Conservation (phyloP, 2,797 vertebrate genomes). For the Gambelia wislizenii region DNA sequence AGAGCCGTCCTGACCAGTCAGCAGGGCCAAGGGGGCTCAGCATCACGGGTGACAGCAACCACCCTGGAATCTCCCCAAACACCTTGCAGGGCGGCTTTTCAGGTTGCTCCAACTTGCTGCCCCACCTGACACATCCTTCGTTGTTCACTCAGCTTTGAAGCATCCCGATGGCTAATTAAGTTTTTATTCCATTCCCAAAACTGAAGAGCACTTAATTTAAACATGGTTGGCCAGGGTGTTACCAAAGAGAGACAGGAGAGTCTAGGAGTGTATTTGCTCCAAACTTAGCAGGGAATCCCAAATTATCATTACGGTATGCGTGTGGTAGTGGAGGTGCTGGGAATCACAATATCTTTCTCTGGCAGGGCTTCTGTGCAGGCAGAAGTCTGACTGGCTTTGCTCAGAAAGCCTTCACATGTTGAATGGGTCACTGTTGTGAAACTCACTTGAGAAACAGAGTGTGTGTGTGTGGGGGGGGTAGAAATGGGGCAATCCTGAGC, state of each 20-base stretch:
- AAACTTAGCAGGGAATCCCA: no score
- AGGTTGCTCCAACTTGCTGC: not conserved
- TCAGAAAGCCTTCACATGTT: not conserved
- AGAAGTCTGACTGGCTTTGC: not conserved
- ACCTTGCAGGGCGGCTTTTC: not conserved
- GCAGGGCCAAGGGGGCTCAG: no score
- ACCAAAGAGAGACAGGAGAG: no score
- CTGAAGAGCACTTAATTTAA: not conserved
- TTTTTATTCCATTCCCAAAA: not conserved
- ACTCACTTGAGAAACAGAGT: not conserved
- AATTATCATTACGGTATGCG: no score
- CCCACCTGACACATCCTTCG: not conserved
- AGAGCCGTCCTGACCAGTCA: no score
- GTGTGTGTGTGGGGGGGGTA: no score
- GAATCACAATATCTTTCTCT: no score
- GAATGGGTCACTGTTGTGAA: not conserved
- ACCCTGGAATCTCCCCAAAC: not conserved
- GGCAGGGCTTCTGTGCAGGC: not conserved
- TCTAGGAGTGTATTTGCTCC: no score
- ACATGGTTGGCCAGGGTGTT: not conserved
- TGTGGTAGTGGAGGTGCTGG: no score
- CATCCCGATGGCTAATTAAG: not conserved
- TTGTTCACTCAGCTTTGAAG: not conserved
- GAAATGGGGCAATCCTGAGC: not conserved
- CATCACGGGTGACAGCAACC: not conserved